phyloP scores from a whole-genome alignment of 1,140 invertebrate genomes.

The Lordiphosa collinella region DNA sequence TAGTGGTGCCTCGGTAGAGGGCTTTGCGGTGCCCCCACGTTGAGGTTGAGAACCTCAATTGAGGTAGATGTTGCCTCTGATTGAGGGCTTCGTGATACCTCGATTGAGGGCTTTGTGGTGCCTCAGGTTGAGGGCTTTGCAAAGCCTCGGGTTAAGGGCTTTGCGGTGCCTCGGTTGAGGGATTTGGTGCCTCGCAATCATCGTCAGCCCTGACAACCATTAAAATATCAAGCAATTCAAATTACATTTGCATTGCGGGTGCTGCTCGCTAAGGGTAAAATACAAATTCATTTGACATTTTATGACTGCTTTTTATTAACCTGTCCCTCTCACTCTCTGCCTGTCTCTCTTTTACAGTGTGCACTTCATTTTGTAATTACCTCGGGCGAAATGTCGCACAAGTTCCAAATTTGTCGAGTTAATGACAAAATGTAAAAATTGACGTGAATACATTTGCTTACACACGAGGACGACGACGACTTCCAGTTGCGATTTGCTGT shows the following conservation, averaged over 20 bases:
- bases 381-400: conserved; percentile 29
- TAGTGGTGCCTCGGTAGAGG: too few relatives aligned
- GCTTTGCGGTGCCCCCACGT: too few relatives aligned
- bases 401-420: conserved; percentile 70
- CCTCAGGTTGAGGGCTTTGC: too few relatives aligned
- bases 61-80: too few relatives aligned
- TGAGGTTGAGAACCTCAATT: too few relatives aligned
- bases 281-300: conserved; percentile 43
- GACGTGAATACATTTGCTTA: conserved; percentile 37
- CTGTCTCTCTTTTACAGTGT: conserved; percentile 11
- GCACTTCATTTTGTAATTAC: conserved; percentile 70
- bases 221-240: conserved; percentile 42
- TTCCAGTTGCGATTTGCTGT: conserved; percentile 41
- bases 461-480: conserved; percentile 14
- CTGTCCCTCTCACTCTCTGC: background rate
- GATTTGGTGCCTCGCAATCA: too few relatives aligned
- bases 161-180: too few relatives aligned
- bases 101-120: too few relatives aligned
- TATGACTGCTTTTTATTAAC: conserved; percentile 25
- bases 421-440: conserved; percentile 66
- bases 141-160: too few relatives aligned
- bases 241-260: conserved; percentile 16
- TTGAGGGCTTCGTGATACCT: too few relatives aligned
- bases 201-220: conserved; percentile 28
- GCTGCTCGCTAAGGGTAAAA: conserved; percentile 19